Base-by-base conservation (phyloP, 2,113 vertebrate species). In the Ciconia boyciana region DNA sequence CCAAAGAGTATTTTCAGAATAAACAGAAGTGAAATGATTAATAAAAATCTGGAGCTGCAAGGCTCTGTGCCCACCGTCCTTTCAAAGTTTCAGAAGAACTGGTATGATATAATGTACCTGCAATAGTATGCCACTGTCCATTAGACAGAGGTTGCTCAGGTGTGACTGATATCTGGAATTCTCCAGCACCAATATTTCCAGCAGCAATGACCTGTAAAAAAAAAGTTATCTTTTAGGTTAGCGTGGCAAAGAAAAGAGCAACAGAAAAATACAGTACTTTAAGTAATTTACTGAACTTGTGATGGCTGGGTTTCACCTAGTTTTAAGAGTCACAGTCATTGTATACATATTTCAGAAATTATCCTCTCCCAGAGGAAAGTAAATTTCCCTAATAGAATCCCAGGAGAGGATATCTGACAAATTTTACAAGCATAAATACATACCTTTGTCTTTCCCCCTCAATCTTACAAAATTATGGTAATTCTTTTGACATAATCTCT, bases 61-160 rank as follows among this genome's bases (percentile, higher is more conserved):
- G 21, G n/a, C 26, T 76, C 22, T 76, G 25, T 87, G 66, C 25
- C 39, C 58, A 69, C 19, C 0, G 0, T 17, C 34, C 34, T 70
- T 70, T 49, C 20, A 24, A 43, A 74, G 14, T 31, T 77, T 91
- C 41, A 66, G n/a, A 70, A 93, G 60, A 94, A 62, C 62, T 39
- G 44, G 13, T 24, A 66, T n/a, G 41, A 61, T 13, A 11, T 17
- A 93, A 48, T 1, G 1, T 98, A 99, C 99, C 99, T 98, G 98
- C 97, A 83, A 99, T 97, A 10, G 98, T 98, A 89, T 99, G 99
- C 98, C 99, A 99, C 60, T 93, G 95, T n/a, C 99, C 99, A n/a
- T 99, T 98, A 96, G 99, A 99, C 54, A 99, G 96, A 83, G 98
- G 96, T 32, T 93, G 95, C 92, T 98, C 97, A 13, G 99, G 98